A percentile compares a stretch with the other conserved stretches of the same genome.
Evolutionary conservation across 2,797 vertebrate species (phyloP).

Genomic region (Spatula versicolor): DNA sequence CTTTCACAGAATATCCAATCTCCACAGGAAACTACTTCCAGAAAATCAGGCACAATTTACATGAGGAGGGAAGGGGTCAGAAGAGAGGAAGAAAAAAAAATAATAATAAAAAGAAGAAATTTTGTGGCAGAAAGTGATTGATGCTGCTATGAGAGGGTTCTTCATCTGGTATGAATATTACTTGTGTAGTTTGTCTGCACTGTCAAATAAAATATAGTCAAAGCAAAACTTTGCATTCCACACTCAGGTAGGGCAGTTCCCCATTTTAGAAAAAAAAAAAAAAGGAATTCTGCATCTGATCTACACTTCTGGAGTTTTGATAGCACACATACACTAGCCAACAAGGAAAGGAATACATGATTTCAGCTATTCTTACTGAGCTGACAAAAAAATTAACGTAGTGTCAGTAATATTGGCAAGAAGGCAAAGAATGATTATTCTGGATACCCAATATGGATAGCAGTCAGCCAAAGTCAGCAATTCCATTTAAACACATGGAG

Average conservation of each 20-base stretch:
- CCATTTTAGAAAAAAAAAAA: background rate
- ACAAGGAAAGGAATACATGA: background rate
- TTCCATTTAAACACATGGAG: background rate
- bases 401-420: background rate
- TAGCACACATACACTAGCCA: background rate
- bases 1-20: background rate
- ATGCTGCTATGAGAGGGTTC: background rate
- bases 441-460: background rate
- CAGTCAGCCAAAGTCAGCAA: background rate
- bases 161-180: background rate
- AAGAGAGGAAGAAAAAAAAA: background rate
- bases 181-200: background rate
- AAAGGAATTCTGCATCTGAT: background rate
- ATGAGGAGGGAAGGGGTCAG: no score
- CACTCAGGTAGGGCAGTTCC: background rate
- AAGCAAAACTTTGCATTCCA: background rate
- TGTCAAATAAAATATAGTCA: background rate
- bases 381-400: background rate
- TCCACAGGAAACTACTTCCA: background rate
- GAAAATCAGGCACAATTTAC: background rate
- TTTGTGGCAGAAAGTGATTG: background rate
- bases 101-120: background rate
- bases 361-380: background rate
- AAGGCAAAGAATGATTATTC: background rate
- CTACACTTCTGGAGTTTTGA: background rate